A percentile compares a stretch with the other conserved stretches of the same genome.
Conservation (phyloP, 2,888 invertebrate species). For the Nemotelus nigrinus region DNA sequence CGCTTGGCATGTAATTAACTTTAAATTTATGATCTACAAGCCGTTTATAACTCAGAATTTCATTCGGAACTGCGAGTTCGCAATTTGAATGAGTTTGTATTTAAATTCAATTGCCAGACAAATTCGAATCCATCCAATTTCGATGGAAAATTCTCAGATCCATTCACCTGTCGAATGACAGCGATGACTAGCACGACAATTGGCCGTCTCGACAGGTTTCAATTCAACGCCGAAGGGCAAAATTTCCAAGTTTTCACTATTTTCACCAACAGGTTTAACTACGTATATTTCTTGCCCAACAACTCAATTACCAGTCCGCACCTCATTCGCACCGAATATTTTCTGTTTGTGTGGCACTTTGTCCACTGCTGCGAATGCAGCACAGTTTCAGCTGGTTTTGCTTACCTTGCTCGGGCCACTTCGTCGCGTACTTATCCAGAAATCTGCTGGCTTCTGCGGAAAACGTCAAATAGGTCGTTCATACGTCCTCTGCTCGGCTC, state of each 20-base stretch:
- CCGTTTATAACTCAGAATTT: no score
- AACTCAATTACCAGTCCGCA: neutral
- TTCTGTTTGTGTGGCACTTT: slow-evolving; percentile 36
- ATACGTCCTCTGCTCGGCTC: neutral
- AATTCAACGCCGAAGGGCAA: slow-evolving; percentile 35
- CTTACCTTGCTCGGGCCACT: slow-evolving; percentile 24
- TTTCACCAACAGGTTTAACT: neutral
- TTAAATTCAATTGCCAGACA: no score
- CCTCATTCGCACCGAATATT: neutral
- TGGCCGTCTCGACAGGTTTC: slow-evolving; percentile 15
- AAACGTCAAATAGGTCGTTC: neutral
- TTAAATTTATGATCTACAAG: no score
- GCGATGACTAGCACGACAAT: neutral
- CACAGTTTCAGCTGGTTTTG: slow-evolving; percentile 15
- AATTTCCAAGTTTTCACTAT: slow-evolving; percentile 31
- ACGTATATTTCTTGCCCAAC: neutral
- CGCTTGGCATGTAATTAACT: no score
- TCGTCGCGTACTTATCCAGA: neutral
- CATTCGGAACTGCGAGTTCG: no score
- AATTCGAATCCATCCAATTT: no score
- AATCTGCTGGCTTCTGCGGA: neutral
- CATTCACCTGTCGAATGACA: slow-evolving; percentile 32
- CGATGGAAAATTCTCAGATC: neutral
- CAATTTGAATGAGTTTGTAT: no score
- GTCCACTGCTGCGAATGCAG: slow-evolving; percentile 2